Base-by-base conservation (phyloP, 2,113 vertebrate species). In the Nematolebias whitei region DNA sequence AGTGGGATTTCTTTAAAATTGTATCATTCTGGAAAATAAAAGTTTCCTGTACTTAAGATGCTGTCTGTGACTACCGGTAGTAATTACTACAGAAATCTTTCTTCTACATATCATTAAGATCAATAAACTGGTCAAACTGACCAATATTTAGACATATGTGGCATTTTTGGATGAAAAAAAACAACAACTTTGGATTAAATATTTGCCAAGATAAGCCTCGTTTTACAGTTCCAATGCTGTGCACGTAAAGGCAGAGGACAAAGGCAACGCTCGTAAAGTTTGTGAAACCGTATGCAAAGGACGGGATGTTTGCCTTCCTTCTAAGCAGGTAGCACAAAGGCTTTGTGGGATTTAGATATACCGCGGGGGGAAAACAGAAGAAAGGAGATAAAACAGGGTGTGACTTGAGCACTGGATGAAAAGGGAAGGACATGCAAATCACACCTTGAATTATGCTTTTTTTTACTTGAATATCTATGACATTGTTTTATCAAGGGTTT, bases 231-330 rank as follows among this genome's bases (percentile, higher is more conserved):
- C 24, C 41, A 24, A 68, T 61, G 68, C 69, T 51, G 41, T 61
- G 45, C 58, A 83, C 35, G 45, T 70, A 54, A 43, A 40, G 32
- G 32, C 43, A 57, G 41, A 50, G 1, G 50, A 54, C 73, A 78
- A 58, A 71, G 52, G 35, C 13, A 54, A 40, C 12, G 24, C 39
- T 63, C 51, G 29, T 38, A 66, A 72, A 71, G 63, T 82, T 61
- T 82, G 40, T 61, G 66, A 69, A 77, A 79, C 60, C 53, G 50
- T 60, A 72, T 53, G 15, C 43, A 66, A 64, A 74, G n/a, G 15
- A 65, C 48, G 39, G 39, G 23, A 58, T 81, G 67, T 79, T 72
- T 83, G 50, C 63, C 74, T 78, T 78, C 62, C 66, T 35, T 41
- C 22, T 50, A 48, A n/a, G 45, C 68, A 67, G 52, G 45, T 62